Percentiles rank a stretch among this genome's conserved stretches.
phyloP scores from a whole-genome alignment of 2,113 vertebrate species.

The Semnornis frantzii region DNA sequence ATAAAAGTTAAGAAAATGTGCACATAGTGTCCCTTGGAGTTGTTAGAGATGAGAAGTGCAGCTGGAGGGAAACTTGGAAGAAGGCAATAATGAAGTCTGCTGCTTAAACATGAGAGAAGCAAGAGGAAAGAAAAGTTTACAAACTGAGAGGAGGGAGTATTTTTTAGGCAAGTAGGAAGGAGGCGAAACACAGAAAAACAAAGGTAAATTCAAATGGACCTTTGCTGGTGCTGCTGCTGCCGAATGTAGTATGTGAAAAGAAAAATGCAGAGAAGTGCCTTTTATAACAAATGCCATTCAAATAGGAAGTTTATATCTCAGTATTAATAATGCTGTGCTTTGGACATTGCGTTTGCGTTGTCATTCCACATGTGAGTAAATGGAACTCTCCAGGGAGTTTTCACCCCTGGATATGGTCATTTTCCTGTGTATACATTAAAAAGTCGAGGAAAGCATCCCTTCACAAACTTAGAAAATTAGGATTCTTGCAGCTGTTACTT shows the following conservation, averaged over 20 bases:
- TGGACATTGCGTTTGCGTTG: not conserved
- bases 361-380: not conserved
- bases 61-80: not conserved
- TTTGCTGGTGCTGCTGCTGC: not conserved
- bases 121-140: not conserved
- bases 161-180: not conserved
- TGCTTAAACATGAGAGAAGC: not conserved
- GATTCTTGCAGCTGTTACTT: not conserved
- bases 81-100: not conserved
- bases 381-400: not conserved
- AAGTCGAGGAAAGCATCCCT: not conserved
- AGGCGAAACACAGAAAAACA: not conserved
- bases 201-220: not conserved
- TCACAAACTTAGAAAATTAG: not conserved
- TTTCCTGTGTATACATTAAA: not conserved
- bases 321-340: not conserved
- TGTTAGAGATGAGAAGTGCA: not conserved
- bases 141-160: not conserved
- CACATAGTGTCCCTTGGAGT: not conserved
- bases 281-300: not conserved
- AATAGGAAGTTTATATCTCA: not conserved
- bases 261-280: not conserved
- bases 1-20: not conserved
- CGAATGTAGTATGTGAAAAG: not conserved
- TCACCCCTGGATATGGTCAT: not conserved